Evolutionary conservation across 2,113 vertebrate species (phyloP).

Genomic region (Phaethon lepturus): DNA sequence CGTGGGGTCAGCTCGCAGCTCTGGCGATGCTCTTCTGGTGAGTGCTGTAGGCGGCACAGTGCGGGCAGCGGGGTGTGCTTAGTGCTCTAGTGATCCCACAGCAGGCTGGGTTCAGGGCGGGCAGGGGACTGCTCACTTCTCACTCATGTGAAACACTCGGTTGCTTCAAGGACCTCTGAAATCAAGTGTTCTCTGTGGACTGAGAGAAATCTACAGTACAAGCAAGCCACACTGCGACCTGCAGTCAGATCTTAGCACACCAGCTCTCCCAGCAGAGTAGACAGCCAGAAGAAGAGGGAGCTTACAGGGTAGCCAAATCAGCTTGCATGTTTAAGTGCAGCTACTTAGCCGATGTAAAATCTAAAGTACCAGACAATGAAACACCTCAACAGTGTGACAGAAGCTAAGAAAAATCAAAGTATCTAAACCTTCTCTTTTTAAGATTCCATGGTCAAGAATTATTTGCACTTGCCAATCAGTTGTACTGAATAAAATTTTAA

Average conservation of each 20-base stretch:
- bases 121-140: background rate
- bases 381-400: background rate
- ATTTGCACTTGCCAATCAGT: background rate
- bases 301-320: background rate
- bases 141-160: background rate
- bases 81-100: background rate
- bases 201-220: background rate
- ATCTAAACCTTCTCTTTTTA: background rate
- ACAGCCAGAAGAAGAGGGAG: background rate
- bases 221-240: background rate
- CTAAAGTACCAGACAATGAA: background rate
- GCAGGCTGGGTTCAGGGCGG: fast-evolving
- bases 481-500: background rate
- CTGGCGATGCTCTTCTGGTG: background rate
- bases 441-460: background rate
- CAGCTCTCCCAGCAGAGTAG: background rate
- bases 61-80: background rate
- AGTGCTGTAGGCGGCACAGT: background rate
- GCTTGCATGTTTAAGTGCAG: fast-evolving
- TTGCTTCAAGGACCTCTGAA: background rate
- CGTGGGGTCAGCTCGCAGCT: background rate
- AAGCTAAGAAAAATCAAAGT: background rate
- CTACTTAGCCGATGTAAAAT: background rate
- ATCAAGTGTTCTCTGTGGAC: background rate
- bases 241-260: background rate